phyloP scores from a whole-genome alignment of 2,113 vertebrate genomes.

The Syngnathus floridae region DNA sequence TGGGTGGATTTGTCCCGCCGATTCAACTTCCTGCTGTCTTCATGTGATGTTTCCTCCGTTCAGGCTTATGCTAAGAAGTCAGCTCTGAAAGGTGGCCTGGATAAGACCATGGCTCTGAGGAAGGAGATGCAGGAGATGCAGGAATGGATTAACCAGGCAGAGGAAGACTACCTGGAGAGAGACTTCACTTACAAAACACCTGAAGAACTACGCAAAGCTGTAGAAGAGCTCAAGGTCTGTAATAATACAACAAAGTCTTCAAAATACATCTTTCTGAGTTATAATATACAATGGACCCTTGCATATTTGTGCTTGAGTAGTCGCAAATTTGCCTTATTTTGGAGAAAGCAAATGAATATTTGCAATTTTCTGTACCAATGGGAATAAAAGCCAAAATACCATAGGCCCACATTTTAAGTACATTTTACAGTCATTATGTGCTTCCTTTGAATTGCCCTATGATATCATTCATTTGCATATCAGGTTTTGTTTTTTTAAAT shows the following conservation, averaged over 20 bases:
- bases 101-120: constrained; percentile 89
- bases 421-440: no score
- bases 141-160: constrained; percentile 97
- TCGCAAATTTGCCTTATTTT: no score
- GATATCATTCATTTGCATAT: no score
- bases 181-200: constrained; percentile 98
- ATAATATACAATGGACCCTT: not conserved
- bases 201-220: constrained; percentile 85
- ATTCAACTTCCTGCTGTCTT: not conserved
- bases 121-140: constrained; percentile 98
- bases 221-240: constrained; percentile 87
- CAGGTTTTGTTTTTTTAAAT: not conserved
- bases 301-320: no score
- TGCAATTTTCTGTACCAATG: no score
- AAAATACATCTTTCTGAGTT: not conserved
- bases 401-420: no score
- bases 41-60: accelerated
- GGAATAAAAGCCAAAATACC: no score
- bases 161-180: constrained; percentile 94
- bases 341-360: no score
- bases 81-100: constrained; percentile 87
- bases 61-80: constrained; percentile 91
- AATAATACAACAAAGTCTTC: not conserved
- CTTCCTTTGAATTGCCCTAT: no score
- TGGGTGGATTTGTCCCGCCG: constrained; percentile 27